Evolutionary conservation across 23 tunicate genomes (phyloP).

Genomic region (Clavelina lepadiformis): DNA sequence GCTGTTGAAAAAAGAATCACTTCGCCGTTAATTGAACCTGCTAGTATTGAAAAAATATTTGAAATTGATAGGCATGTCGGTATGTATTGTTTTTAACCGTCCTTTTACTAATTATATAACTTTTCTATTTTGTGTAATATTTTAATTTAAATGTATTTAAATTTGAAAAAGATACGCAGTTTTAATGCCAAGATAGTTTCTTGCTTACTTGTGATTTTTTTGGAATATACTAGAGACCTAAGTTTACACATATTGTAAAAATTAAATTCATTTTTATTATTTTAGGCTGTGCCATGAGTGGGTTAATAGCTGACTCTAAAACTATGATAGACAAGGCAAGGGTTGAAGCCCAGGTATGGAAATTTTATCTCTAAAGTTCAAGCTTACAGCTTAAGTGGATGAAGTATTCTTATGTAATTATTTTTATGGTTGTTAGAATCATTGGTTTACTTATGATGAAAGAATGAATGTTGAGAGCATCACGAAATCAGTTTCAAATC

Average conservation of each 20-base stretch:
- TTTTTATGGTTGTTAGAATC: slow-evolving; percentile 69
- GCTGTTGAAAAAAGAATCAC: slow-evolving; percentile 99
- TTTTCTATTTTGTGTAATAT: background rate
- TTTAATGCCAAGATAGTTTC: background rate
- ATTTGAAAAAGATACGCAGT: slow-evolving; percentile 1
- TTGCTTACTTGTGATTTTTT: background rate
- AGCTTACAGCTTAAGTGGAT: too few species aligned
- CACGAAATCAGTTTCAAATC: slow-evolving; percentile 91
- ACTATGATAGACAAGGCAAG: slow-evolving; percentile 99
- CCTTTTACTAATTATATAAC: background rate
- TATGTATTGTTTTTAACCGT: slow-evolving; percentile 24
- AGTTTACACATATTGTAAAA: background rate
- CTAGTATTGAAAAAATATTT: slow-evolving; percentile 91
- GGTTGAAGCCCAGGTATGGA: slow-evolving; percentile 96
- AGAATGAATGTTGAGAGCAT: slow-evolving; percentile 91
- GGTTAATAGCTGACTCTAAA: slow-evolving; percentile 96
- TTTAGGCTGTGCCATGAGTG: slow-evolving; percentile 99
- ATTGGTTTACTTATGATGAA: slow-evolving; percentile 98
- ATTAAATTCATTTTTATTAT: background rate
- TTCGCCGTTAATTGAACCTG: slow-evolving; percentile 79
- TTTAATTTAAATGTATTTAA: background rate
- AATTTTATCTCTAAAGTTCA: too few species aligned
- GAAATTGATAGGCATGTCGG: slow-evolving; percentile 94
- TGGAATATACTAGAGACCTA: background rate
- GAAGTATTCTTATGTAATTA: too few species aligned